Evolutionary conservation across 2,797 vertebrate genomes (phyloP).

Genomic region (Halcyon chelicuti): DNA sequence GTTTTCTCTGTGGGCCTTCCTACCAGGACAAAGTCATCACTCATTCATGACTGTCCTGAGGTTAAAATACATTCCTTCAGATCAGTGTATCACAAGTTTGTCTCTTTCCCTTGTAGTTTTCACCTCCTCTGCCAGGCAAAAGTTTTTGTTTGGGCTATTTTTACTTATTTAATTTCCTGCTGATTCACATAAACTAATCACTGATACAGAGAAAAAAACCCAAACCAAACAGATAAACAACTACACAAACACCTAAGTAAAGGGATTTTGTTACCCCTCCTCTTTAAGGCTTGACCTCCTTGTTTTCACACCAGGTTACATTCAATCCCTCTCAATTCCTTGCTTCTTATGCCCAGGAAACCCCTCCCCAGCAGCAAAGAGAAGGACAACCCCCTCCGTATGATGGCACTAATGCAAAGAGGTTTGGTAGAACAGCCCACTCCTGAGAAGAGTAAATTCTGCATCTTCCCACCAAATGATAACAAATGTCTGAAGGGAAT

Average conservation of each 20-base stretch:
- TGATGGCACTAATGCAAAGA: not conserved
- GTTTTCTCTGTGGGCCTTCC: not conserved
- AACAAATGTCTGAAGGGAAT: conserved; percentile 39
- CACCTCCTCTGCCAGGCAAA: not conserved
- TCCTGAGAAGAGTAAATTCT: conserved; percentile 42
- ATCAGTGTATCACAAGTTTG: not conserved
- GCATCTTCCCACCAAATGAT: conserved; percentile 49
- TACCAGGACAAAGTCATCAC: not conserved
- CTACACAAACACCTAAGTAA: not conserved
- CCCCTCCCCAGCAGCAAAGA: not conserved
- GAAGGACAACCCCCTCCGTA: not conserved
- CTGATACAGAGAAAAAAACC: not conserved
- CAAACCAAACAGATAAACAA: not conserved
- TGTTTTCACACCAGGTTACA: not conserved
- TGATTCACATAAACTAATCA: not conserved
- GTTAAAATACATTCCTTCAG: not conserved
- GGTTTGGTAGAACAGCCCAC: not conserved
- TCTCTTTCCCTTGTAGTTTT: not conserved
- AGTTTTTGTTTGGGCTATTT: not conserved
- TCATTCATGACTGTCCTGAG: not conserved
- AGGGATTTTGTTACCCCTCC: accelerated
- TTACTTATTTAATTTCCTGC: not conserved
- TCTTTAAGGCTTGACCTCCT: not conserved
- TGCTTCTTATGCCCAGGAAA: not conserved
- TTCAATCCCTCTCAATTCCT: not conserved